Conservation (phyloP, 2,888 invertebrate species). For the Pardosa pseudoannulata region DNA sequence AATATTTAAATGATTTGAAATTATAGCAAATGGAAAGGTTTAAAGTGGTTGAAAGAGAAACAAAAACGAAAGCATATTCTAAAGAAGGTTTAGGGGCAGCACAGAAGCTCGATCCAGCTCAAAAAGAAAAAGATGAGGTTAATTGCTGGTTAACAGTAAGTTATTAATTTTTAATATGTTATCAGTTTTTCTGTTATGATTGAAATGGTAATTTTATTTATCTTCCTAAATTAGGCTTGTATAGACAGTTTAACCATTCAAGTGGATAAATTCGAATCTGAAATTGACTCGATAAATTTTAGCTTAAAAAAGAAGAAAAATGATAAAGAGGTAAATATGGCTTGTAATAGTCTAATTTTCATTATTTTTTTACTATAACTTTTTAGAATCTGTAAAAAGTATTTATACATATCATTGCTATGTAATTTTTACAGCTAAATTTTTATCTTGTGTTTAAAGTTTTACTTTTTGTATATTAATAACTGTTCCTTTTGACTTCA, state of each 20-base stretch:
- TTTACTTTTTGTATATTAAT: too few species aligned
- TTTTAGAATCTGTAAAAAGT: too few species aligned
- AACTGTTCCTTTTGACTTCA: too few species aligned
- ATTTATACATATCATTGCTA: too few species aligned
- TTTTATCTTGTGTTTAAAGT: too few species aligned
- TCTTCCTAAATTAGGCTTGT: slow-evolving; percentile 80
- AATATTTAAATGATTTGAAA: too few species aligned
- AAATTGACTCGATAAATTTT: slow-evolving; percentile 94
- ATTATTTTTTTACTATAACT: too few species aligned
- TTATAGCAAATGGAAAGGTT: slow-evolving; percentile 99
- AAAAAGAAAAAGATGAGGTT: slow-evolving; percentile 97
- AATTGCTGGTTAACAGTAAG: slow-evolving; percentile 91
- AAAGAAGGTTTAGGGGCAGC: slow-evolving; percentile 99
- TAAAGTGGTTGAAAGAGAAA: slow-evolving; percentile 99
- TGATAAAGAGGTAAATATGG: slow-evolving; percentile 88
- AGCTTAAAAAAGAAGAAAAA: slow-evolving; percentile 94
- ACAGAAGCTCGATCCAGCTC: slow-evolving; percentile 98
- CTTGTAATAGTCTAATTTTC: too few species aligned
- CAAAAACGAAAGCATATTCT: slow-evolving; percentile 99
- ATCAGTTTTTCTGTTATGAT: background rate
- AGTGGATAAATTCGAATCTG: slow-evolving; percentile 97
- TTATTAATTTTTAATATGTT: background rate
- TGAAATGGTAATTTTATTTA: background rate
- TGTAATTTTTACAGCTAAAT: too few species aligned
- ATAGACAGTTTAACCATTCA: slow-evolving; percentile 94